These are phyloP conservation scores for Phodopus roborovskii DNA, from an alignment of 2,113 vertebrate species.

Conservation along the genomic window DNA sequence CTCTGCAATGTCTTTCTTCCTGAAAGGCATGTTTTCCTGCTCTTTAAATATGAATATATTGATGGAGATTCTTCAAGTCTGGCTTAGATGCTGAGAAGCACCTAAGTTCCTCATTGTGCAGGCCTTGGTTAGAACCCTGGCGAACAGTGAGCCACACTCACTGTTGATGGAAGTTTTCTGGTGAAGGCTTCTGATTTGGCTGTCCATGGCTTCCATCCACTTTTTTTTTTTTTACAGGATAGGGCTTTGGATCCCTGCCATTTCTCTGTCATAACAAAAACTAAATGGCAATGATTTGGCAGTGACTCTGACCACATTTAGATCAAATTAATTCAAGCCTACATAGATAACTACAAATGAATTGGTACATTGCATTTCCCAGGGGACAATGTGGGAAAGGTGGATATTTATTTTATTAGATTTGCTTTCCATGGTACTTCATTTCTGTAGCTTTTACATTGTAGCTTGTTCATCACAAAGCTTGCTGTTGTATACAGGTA, in stretches of 20 bases:
- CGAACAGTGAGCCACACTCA: conserved; percentile 55
- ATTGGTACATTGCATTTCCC: not conserved
- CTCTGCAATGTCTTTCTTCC: conserved; percentile 67
- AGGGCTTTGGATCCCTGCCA: not conserved
- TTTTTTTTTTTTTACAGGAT: not conserved
- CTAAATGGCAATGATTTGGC: not conserved
- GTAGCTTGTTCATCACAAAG: conserved; percentile 13
- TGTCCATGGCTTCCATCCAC: not conserved
- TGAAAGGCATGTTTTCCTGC: conserved; percentile 62
- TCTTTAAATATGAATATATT: conserved; percentile 59
- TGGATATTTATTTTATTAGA: conserved; percentile 24
- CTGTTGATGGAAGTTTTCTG: not conserved
- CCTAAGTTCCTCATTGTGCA: conserved; percentile 41
- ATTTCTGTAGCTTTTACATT: conserved; percentile 2
- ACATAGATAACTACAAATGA: not conserved
- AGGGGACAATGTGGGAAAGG: conserved; percentile 13
- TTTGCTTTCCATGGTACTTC: conserved; percentile 25
- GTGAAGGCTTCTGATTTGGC: not conserved
- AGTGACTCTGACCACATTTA: not conserved
- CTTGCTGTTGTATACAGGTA: conserved; percentile 3
- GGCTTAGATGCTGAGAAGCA: conserved; percentile 43
- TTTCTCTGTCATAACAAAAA: conserved; percentile 42
- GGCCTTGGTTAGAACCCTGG: conserved; percentile 23
- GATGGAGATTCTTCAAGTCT: conserved; percentile 72
- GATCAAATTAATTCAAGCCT: not conserved